Base-by-base conservation (phyloP, 2,888 invertebrate genomes). In the Scrobipalpa atriplicella region DNA sequence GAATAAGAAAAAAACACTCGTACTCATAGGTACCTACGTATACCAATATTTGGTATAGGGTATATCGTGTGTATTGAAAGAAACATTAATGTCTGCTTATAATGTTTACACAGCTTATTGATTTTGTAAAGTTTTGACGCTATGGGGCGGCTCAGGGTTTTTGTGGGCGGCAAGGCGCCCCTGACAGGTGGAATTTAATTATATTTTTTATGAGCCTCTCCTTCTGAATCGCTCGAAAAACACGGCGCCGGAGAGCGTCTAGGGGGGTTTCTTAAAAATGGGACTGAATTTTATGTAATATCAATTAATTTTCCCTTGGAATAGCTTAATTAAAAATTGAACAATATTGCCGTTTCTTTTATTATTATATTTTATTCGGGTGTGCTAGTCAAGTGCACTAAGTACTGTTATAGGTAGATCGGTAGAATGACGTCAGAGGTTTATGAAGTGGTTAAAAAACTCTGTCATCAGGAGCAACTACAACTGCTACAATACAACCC, bases 21-120 rank as follows among this genome's bases (percentile, higher is more conserved):
- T 19, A 61, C 2, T 13, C 2, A 2, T 16, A 21, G 11, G n/a
- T n/a, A 36, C 0, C 36, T 9, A 58, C 54, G 41, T 64, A 67
- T 62, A 71, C 65, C n/a, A n/a, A n/a, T n/a, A n/a, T n/a, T n/a
- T n/a, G n/a, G n/a, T n/a, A n/a, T n/a, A n/a, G n/a, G n/a, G n/a
- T n/a, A 68, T 70, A 5, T 47, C 3, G 71, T 73, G 72, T 66
- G 71, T 64, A 41, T 65, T 72, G 76, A 75, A 80, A 80, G 78
- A 80, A 79, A 79, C 77, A 79, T 80, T 79, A 80, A 72, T 72
- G 75, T 74, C 72, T 74, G 73, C 75, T 76, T 73, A 71, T 73
- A 80, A 78, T 82, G 81, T 83, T 83, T 81, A 80, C 78, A 78
- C 78, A 76, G 68, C 77, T 78, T 84, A 85, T 86, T 79, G 85